Evolutionary conservation across 2,888 invertebrate genomes (phyloP).

Genomic region (Caenorhabditis uteleia): DNA sequence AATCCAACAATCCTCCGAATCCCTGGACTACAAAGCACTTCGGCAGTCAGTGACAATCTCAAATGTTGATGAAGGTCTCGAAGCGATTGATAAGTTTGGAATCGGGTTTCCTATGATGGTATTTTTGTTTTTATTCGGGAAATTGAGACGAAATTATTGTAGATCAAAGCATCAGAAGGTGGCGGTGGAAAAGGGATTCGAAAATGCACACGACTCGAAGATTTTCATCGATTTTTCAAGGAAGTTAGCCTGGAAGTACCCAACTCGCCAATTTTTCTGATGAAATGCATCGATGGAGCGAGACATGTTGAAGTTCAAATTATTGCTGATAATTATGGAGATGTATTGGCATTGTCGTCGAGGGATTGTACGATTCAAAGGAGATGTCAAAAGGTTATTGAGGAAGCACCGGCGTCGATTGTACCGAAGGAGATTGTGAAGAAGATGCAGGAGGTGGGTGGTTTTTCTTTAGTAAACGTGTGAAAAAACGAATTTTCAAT

Average conservation of each 20-base stretch:
- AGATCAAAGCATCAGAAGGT: constrained; percentile 97
- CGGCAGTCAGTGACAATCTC: constrained; percentile 12
- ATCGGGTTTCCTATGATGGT: constrained; percentile 86
- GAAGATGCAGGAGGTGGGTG: no score
- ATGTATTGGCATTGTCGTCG: constrained; percentile 95
- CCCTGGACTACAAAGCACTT: constrained; percentile 9
- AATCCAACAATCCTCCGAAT: constrained; percentile 8
- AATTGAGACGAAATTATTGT: not conserved
- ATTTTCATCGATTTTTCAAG: constrained; percentile 87
- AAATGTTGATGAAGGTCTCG: constrained; percentile 13
- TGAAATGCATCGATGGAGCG: constrained; percentile 93
- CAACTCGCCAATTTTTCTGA: constrained; percentile 96
- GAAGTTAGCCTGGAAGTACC: constrained; percentile 85
- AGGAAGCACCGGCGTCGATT: constrained; percentile 96
- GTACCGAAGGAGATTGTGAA: constrained; percentile 87
- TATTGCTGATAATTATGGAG: constrained; percentile 89
- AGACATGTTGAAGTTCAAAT: constrained; percentile 96
- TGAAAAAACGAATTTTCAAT: no score
- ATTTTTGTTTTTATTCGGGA: not conserved
- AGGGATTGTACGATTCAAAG: constrained; percentile 98
- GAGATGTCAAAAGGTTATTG: constrained; percentile 98
- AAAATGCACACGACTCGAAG: constrained; percentile 88
- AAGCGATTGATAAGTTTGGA: constrained; percentile 77
- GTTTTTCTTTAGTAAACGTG: no score
- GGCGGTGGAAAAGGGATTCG: constrained; percentile 99